Percentiles rank a stretch among this genome's conserved stretches.
Evolutionary conservation across 2,797 vertebrate species (phyloP).

Genomic region (Cyprinella venusta): DNA sequence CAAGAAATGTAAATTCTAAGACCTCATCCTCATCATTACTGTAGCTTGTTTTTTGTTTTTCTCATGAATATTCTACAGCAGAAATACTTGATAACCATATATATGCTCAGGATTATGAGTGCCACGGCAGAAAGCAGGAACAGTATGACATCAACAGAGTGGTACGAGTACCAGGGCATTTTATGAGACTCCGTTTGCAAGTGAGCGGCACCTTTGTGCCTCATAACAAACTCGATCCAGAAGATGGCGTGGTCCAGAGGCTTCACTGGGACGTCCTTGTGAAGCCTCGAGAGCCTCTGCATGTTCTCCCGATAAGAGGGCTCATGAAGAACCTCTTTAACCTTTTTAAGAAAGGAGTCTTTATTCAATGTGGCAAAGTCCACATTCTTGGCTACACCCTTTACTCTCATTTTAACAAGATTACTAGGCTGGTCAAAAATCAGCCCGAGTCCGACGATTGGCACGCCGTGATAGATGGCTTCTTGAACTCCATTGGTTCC

Average conservation of each 20-base stretch:
- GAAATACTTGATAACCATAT: conserved; percentile 27
- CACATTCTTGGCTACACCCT: too few species aligned
- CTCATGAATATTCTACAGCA: conserved; percentile 30
- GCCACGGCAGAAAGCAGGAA: conserved; percentile 43
- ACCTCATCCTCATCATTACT: not conserved
- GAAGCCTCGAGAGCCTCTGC: too few species aligned
- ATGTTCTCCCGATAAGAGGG: too few species aligned
- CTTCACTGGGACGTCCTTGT: too few species aligned
- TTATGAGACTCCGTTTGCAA: conserved; percentile 61
- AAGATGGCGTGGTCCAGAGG: conserved; percentile 24
- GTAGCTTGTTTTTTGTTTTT: conserved; percentile 40
- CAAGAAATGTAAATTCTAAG: not conserved
- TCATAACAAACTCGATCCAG: conserved; percentile 65
- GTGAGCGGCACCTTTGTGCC: conserved; percentile 63
- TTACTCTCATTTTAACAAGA: conserved; percentile 55
- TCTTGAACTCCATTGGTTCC: conserved; percentile 33
- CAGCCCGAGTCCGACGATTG: conserved; percentile 61
- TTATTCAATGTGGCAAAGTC: too few species aligned
- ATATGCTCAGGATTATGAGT: conserved; percentile 12
- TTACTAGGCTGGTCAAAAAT: conserved; percentile 65
- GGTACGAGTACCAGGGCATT: conserved; percentile 65
- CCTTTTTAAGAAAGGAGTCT: too few species aligned
- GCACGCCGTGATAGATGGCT: conserved; percentile 63
- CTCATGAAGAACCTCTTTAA: too few species aligned
- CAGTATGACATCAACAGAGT: conserved; percentile 59